These are phyloP conservation scores for Orthosia cruda DNA, from an alignment of 2,888 invertebrate genomes.

Conservation along the genomic window DNA sequence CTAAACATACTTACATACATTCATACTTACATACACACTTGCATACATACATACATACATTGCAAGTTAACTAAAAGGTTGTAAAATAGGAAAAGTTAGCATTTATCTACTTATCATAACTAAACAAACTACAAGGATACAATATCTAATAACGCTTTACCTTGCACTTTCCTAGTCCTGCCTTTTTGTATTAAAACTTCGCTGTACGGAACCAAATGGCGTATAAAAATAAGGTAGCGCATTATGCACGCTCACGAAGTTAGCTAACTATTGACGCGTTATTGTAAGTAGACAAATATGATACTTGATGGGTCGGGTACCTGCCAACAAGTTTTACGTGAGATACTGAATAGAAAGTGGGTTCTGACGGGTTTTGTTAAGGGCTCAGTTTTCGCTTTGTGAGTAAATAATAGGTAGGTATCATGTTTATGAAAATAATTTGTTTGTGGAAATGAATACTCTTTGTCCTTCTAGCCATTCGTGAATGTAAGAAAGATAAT, in stretches of 20 bases:
- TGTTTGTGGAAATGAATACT: neutral
- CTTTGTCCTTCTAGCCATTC: neutral
- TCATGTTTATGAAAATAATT: neutral
- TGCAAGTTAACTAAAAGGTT: no score
- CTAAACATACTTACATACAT: no score
- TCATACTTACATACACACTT: no score
- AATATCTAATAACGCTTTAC: slow-evolving; percentile 8
- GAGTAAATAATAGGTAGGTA: neutral
- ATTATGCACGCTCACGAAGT: slow-evolving; percentile 60
- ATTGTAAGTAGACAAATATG: slow-evolving; percentile 44
- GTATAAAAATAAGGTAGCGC: slow-evolving; percentile 22
- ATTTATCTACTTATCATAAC: neutral
- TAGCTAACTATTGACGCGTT: slow-evolving; percentile 57
- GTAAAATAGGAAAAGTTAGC: neutral
- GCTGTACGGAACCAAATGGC: slow-evolving; percentile 12
- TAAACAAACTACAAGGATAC: neutral
- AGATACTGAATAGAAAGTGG: slow-evolving; percentile 5
- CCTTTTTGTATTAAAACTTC: slow-evolving; percentile 45
- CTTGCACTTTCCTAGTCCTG: slow-evolving; percentile 6
- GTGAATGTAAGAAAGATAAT: neutral
- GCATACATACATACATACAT: no score
- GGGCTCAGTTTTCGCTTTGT: neutral
- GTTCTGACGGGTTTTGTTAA: neutral
- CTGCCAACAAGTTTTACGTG: slow-evolving; percentile 28
- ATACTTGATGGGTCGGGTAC: slow-evolving; percentile 48